These are phyloP conservation scores for Tragulus kanchil DNA, from an alignment of 2,113 vertebrate species.

Conservation along the genomic window DNA sequence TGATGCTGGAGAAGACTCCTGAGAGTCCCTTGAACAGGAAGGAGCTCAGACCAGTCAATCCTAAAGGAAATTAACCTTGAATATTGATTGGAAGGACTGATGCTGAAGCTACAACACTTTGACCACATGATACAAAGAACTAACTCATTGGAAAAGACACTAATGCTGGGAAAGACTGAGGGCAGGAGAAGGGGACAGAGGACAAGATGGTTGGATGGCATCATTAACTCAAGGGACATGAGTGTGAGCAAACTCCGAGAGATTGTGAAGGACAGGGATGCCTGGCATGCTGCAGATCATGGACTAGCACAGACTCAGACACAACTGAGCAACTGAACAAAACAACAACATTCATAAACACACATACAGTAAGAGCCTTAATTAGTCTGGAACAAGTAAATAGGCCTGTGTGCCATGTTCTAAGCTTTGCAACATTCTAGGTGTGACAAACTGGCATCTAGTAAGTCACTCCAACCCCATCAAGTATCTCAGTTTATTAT, in stretches of 20 bases:
- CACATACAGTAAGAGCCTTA: not conserved
- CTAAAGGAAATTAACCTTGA: not conserved
- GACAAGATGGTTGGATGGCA: not conserved
- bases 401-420: not conserved
- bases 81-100: not conserved
- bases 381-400: not conserved
- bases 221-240: not conserved
- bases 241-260: not conserved
- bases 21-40: not conserved
- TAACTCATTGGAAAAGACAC: not conserved
- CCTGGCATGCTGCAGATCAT: not conserved
- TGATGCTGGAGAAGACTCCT: not conserved
- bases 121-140: not conserved
- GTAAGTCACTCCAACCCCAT: not conserved
- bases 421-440: not conserved
- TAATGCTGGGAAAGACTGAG: not conserved
- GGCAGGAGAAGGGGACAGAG: not conserved
- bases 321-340: not conserved
- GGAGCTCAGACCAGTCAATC: not conserved
- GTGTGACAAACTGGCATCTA: not conserved
- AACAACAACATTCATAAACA: not conserved
- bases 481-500: not conserved
- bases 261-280: not conserved
- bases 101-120: not conserved
- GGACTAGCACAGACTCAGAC: no score